phyloP scores from a whole-genome alignment of 2,113 vertebrate species.

The Podilymbus podiceps region DNA sequence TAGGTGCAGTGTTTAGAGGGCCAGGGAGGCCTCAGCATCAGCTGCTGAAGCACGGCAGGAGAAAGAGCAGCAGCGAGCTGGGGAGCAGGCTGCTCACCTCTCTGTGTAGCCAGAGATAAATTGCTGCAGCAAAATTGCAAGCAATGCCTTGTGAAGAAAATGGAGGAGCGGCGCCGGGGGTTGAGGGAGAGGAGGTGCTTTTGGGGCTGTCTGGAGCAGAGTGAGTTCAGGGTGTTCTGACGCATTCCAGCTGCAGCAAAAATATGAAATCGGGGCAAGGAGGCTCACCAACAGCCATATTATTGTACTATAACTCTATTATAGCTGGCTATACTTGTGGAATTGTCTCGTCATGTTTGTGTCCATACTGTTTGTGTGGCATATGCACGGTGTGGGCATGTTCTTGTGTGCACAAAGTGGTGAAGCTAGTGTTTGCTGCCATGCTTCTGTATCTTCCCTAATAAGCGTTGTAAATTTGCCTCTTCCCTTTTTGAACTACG shows the following conservation, averaged over 20 bases:
- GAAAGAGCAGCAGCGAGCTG: not conserved
- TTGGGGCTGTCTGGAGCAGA: not conserved
- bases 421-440: not conserved
- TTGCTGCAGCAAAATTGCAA: slow-evolving; percentile 43
- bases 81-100: not conserved
- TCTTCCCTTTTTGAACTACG: not conserved
- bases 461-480: slow-evolving; percentile 3
- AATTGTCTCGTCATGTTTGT: not conserved
- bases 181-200: not conserved
- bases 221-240: not conserved
- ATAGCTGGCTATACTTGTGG: not conserved
- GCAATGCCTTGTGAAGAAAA: slow-evolving; percentile 13
- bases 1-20: not conserved
- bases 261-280: not conserved
- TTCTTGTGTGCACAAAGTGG: not conserved
- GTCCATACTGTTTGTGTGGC: not conserved
- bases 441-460: slow-evolving; percentile 5
- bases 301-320: not conserved
- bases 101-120: slow-evolving; percentile 40
- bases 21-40: not conserved
- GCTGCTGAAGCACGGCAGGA: not conserved
- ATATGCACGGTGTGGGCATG: accelerated
- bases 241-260: not conserved
- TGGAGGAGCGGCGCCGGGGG: not conserved
- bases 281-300: not conserved